Evolutionary conservation across 2,113 vertebrate species (phyloP), one percentile per base, ranked within the genome.

Genomic region (Xyliphius kryptos): DNA sequence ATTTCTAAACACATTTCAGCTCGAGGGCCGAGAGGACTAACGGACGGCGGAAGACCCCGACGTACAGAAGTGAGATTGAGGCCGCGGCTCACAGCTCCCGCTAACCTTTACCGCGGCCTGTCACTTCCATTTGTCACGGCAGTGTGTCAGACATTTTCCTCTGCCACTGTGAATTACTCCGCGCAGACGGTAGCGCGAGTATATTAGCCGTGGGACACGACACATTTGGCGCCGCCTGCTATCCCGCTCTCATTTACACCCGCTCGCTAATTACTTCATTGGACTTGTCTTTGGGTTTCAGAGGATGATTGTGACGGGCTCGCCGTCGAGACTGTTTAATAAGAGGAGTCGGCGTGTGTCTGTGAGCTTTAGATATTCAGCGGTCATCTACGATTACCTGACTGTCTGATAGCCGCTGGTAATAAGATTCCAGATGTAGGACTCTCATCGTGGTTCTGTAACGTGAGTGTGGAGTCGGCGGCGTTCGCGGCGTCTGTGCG

Each of bases 41-140:
- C 26, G 7, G 26, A 32, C 26, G 26, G 40, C 5, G 40, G 3
- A 12, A 10, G 9, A 41, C 40, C 40, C 40, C 9, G 10, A 10
- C 1, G 13, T 41, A 3, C 37, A 47, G 46, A 49, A 55, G 46
- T n/a, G 59, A 56, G 58, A 16, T 37, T 15, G 51, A 60, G 58
- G 32, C 53, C 36, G 21, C 2, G 53, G 55, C 50, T 51, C 60
- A 17, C 60, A 14, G 58, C 36, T 60, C 41, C 9, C 47, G 58
- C 58, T 63, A 56, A 69, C 67, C 60, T 69, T 38, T 50, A 62
- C 57, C 63, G 53, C 67, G 13, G 12, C 60, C 62, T 69, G 61
- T 69, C 67, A 69, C 60, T 69, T 69, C 53, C 67, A 69, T 69
- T 69, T 69, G 67, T 63, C 67, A 57, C 37, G 61, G 20, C 67